Percentiles rank a stretch among this genome's conserved stretches.
These are phyloP conservation scores for Temnothorax curvispinosus DNA, from an alignment of 1,140 invertebrate genomes.

Conservation along the genomic window DNA sequence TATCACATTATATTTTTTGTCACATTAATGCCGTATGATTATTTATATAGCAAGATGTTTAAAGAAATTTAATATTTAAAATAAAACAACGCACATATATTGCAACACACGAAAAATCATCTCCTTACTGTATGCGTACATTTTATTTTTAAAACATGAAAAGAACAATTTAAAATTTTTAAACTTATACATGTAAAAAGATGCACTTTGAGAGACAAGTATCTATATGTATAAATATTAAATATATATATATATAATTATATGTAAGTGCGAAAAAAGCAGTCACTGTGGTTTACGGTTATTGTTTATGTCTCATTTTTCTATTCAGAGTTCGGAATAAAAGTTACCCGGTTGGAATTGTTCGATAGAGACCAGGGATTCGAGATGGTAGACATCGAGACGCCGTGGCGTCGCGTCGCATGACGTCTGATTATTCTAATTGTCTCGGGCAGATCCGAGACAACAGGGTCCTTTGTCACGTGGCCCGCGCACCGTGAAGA, in stretches of 20 bases:
- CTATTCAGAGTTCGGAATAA: neutral
- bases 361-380: neutral
- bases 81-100: neutral
- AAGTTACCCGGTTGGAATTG: neutral
- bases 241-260: neutral
- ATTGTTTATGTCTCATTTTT: neutral
- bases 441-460: conserved; percentile 33
- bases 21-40: neutral
- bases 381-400: neutral
- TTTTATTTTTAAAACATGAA: neutral
- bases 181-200: neutral
- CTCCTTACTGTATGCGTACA: neutral
- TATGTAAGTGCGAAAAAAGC: neutral
- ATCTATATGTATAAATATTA: too few relatives aligned
- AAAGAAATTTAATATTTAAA: neutral
- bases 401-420: conserved; percentile 11
- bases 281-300: neutral
- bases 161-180: neutral
- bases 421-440: conserved; percentile 61
- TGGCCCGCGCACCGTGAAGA: conserved; percentile 70
- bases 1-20: neutral
- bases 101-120: neutral
- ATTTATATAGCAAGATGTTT: neutral
- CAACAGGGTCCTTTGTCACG: conserved; percentile 68
- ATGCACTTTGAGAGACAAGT: neutral